These are phyloP conservation scores for Cabera pusaria DNA, from an alignment of 2,888 invertebrate genomes.

Conservation along the genomic window DNA sequence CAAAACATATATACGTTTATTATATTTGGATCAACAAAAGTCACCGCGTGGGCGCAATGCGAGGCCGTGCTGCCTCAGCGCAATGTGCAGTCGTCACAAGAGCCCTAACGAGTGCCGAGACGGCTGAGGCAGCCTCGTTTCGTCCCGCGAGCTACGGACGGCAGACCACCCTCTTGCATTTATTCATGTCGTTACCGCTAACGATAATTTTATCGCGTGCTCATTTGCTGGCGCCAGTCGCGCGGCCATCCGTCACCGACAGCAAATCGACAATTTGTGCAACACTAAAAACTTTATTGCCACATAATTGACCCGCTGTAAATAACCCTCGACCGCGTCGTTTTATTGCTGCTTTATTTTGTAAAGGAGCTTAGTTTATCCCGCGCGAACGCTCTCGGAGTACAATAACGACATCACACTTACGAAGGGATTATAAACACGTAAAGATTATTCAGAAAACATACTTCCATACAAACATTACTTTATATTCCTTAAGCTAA, in stretches of 20 bases:
- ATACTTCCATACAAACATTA: conserved; percentile 12
- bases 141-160: conserved; percentile 52
- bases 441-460: conserved; percentile 10
- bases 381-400: conserved; percentile 12
- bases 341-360: conserved; percentile 57
- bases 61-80: conserved; percentile 19
- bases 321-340: conserved; percentile 57
- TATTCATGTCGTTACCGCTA: conserved; percentile 84
- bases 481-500: conserved; percentile 8
- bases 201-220: conserved; percentile 85
- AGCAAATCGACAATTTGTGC: conserved; percentile 80
- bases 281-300: conserved; percentile 81
- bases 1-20: no score
- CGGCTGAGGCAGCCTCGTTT: conserved; percentile 46
- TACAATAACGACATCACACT: conserved; percentile 17
- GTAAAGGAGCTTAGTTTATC: conserved; percentile 33
- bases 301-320: conserved; percentile 77
- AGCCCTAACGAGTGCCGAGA: conserved; percentile 66
- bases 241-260: conserved; percentile 78
- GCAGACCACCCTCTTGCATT: conserved; percentile 80
- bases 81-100: conserved; percentile 60
- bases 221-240: conserved; percentile 82
- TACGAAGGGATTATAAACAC: conserved; percentile 6
- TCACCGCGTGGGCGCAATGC: no score
- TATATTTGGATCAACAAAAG: no score